Evolutionary conservation across 2,888 invertebrate species (phyloP).

Genomic region (Leistus spinibarbis): DNA sequence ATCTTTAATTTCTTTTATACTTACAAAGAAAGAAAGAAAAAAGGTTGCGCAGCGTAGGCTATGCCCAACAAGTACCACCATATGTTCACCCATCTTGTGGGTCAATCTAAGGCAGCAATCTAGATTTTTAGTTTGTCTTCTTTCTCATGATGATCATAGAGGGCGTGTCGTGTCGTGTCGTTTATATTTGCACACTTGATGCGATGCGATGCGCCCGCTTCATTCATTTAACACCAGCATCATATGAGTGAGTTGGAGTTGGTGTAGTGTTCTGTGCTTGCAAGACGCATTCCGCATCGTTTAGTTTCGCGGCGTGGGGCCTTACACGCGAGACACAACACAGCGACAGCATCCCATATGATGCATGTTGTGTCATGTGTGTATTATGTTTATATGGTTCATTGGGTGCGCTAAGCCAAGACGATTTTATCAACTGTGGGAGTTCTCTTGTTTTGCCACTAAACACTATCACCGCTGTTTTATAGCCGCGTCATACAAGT

Average conservation of each 20-base stretch:
- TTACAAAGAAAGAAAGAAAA: background rate
- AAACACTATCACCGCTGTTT: background rate
- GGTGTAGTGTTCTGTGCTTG: background rate
- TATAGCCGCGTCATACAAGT: background rate
- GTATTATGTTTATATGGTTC: background rate
- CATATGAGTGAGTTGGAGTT: background rate
- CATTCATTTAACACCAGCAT: background rate
- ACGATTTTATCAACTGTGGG: background rate
- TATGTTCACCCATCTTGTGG: background rate
- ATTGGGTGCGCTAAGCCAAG: background rate
- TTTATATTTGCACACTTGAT: background rate
- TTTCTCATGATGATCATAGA: background rate
- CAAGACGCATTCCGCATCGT: background rate
- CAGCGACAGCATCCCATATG: background rate
- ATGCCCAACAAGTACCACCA: background rate
- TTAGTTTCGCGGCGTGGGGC: background rate
- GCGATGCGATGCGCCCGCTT: background rate
- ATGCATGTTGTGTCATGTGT: background rate
- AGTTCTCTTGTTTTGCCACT: background rate
- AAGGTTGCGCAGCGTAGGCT: background rate
- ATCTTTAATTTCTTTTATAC: background rate
- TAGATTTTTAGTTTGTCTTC: background rate
- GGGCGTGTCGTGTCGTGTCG: background rate
- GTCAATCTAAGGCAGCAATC: background rate
- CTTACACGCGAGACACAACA: background rate